phyloP scores from a whole-genome alignment of 2,797 vertebrate genomes.

The Alcedo atthis region DNA sequence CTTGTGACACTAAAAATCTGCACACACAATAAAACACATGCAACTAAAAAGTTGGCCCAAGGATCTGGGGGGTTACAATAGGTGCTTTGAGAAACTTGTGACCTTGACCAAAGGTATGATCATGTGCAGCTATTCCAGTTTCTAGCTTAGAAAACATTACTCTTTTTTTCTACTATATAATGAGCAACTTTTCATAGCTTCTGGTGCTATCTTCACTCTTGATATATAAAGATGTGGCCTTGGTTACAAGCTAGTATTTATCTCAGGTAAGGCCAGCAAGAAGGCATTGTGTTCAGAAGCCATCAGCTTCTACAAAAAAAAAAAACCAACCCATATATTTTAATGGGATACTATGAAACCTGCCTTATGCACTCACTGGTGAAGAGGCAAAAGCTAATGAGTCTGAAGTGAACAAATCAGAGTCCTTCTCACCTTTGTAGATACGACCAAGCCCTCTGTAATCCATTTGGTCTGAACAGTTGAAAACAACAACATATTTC shows the following conservation, averaged over 20 bases:
- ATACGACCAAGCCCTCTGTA: constrained; percentile 87
- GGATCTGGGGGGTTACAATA: neutral
- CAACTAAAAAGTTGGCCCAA: neutral
- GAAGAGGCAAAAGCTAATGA: neutral
- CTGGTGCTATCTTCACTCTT: neutral
- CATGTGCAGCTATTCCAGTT: neutral
- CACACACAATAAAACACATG: accelerated
- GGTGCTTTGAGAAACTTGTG: neutral
- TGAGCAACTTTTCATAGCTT: neutral
- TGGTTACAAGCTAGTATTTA: neutral
- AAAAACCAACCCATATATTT: neutral
- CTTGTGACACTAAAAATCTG: neutral
- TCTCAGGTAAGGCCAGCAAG: neutral
- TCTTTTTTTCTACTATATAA: neutral
- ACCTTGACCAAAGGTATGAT: neutral
- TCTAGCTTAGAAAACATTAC: neutral
- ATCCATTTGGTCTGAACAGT: constrained; percentile 89
- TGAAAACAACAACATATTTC: constrained; percentile 88
- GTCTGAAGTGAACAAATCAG: neutral
- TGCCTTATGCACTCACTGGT: neutral
- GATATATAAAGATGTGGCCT: neutral
- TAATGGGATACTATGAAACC: neutral
- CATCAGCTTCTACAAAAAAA: neutral
- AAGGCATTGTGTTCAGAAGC: neutral
- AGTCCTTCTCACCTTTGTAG: constrained; percentile 80